Percentiles rank a stretch among this genome's conserved stretches.
These are phyloP conservation scores for Plebejus melissa DNA, from an alignment of 2,888 invertebrate genomes.

Conservation along the genomic window DNA sequence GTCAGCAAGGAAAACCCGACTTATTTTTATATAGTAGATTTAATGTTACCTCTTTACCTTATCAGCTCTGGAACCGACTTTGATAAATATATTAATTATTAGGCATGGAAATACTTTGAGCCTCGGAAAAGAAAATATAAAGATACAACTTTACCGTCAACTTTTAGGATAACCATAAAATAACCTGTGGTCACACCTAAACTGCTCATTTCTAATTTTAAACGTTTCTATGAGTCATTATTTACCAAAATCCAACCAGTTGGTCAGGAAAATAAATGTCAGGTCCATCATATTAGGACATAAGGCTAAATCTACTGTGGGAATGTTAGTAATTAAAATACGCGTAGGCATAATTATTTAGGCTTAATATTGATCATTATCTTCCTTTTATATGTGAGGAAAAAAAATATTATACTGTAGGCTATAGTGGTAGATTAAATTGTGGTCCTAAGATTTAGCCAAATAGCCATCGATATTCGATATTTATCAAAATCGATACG, in stretches of 20 bases:
- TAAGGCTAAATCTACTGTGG: background rate
- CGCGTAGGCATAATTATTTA: slow-evolving; percentile 14
- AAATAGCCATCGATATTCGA: too few species aligned
- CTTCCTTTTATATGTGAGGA: background rate
- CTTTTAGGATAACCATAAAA: background rate
- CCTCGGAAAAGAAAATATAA: too few species aligned
- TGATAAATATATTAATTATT: too few species aligned
- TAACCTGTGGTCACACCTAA: slow-evolving; percentile 29
- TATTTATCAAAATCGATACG: too few species aligned
- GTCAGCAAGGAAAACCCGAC: too few species aligned
- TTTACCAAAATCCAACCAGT: slow-evolving; percentile 8
- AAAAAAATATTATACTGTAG: background rate
- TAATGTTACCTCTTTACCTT: too few species aligned
- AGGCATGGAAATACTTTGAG: too few species aligned
- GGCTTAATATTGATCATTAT: background rate
- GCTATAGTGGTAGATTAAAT: too few species aligned
- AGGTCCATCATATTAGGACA: background rate
- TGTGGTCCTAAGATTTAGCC: too few species aligned
- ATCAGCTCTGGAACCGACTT: too few species aligned
- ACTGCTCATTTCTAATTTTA: background rate
- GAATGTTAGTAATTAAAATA: slow-evolving; percentile 1
- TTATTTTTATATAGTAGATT: too few species aligned
- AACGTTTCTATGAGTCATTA: background rate
- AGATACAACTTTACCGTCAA: too few species aligned
- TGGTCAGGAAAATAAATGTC: slow-evolving; percentile 1